Conservation (phyloP, 2,888 invertebrate species). For the Himalopsyche japonica region DNA sequence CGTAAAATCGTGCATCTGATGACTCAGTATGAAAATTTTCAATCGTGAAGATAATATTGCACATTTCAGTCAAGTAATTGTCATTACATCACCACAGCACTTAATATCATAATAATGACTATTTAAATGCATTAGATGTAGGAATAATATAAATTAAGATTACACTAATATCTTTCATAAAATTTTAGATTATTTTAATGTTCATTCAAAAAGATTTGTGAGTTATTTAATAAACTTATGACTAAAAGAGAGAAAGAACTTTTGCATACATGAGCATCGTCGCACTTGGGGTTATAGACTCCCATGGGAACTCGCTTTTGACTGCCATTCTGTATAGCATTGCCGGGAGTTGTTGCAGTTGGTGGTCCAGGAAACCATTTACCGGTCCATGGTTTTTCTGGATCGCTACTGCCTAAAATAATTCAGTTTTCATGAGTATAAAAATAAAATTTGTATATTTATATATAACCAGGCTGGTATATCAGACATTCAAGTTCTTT, state of each 20-base stretch:
- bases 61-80: too few species aligned
- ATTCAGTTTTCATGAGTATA: neutral
- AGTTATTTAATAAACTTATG: neutral
- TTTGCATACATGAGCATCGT: slow-evolving; percentile 63
- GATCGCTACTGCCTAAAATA: neutral
- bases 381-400: slow-evolving; percentile 31
- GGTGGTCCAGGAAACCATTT: slow-evolving; percentile 34
- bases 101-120: too few species aligned
- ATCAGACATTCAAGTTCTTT: too few species aligned
- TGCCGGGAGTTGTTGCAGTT: neutral
- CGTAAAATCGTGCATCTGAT: too few species aligned
- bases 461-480: too few species aligned
- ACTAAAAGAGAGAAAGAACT: neutral
- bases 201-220: neutral
- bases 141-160: too few species aligned
- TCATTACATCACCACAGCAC: too few species aligned
- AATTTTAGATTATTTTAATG: too few species aligned
- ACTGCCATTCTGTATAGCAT: neutral
- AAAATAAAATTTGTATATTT: neutral
- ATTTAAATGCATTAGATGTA: too few species aligned
- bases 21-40: too few species aligned
- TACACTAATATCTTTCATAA: too few species aligned
- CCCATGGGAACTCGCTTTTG: slow-evolving; percentile 58
- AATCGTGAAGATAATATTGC: too few species aligned
- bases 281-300: slow-evolving; percentile 55